Base-by-base conservation (phyloP, 2,797 vertebrate genomes). In the Characodon lateralis region DNA sequence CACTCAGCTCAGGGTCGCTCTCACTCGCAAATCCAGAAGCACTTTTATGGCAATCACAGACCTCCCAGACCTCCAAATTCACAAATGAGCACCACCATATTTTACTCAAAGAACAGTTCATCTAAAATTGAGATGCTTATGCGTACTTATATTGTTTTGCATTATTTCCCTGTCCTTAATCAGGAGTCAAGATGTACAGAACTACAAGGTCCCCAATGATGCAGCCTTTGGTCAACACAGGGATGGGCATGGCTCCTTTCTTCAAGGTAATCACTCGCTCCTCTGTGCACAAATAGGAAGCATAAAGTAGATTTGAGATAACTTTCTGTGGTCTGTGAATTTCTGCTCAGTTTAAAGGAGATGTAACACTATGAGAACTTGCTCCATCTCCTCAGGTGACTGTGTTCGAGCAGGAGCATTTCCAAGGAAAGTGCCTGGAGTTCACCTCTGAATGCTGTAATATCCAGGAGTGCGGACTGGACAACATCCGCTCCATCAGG, bases 371-470 rank as follows among this genome's bases (percentile, higher is more conserved):
- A 13, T 46, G 2, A 12, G 20, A 59, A 55, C 61, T 24, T 3
- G 16, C 55, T 69, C 13, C 28, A 26, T 43, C 56, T 71, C 72
- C 24, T 8, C 83, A 96, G 96, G 92, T 96, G 91, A 96, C 94
- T 1, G 96, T 96, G 87, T 96, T 96, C 28, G 96, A 96, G 93
- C 96, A 96, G 95, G 96, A 96, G 89, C 94, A 96, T 80, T 96
- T 96, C 93, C 96, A 96, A 92, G 96, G 96, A 35, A 96, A 95
- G 88, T 95, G 89, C 65, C 89, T 95, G 94, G 95, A 96, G 93
- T 96, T 96, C 91, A 96, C 95, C 88, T 91, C 88, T 0, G 95
- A 96, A 85, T 96, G 96, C 92, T 93, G 89, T 89, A 96, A 96
- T 93, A 95, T 96, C 78, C 94, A 96, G 86, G 92, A 96, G 72